Conservation (phyloP, 1,140 invertebrate genomes). For the Forficula auricularia region DNA sequence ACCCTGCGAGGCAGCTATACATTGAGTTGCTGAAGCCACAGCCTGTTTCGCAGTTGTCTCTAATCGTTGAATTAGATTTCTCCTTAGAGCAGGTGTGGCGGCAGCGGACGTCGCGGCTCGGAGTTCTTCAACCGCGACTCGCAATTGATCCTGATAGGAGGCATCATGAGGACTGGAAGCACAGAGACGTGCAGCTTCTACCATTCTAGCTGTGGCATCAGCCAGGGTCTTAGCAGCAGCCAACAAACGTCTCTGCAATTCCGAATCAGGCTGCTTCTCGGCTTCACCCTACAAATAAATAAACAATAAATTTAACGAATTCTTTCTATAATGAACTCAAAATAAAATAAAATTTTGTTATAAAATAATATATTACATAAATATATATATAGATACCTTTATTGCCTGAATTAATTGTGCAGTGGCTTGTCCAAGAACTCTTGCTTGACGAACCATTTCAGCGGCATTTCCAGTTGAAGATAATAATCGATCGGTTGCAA, state of each 20-base stretch:
- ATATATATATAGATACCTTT: no score
- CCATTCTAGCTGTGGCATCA: slow-evolving; percentile 88
- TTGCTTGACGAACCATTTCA: slow-evolving; percentile 89
- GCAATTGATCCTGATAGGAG: slow-evolving; percentile 63
- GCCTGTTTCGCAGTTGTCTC: slow-evolving; percentile 72
- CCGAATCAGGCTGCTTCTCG: slow-evolving; percentile 68
- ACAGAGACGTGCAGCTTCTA: slow-evolving; percentile 87
- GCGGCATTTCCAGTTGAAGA: slow-evolving; percentile 64
- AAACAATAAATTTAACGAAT: slow-evolving; percentile 4
- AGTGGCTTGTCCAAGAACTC: slow-evolving; percentile 80
- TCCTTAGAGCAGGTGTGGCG: slow-evolving; percentile 57
- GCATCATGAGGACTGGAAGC: slow-evolving; percentile 70
- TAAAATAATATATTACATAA: neutral
- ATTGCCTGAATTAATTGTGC: slow-evolving; percentile 83
- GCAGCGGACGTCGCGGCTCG: slow-evolving; percentile 72
- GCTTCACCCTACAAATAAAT: slow-evolving; percentile 50
- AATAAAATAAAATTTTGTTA: neutral
- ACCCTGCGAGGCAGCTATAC: slow-evolving; percentile 70
- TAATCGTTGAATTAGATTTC: slow-evolving; percentile 55
- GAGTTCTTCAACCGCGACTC: slow-evolving; percentile 78
- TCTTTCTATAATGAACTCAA: no score
- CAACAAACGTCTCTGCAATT: slow-evolving; percentile 72
- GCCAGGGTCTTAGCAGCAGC: slow-evolving; percentile 85
- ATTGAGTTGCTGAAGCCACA: slow-evolving; percentile 74
- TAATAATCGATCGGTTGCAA: slow-evolving; percentile 76